Conservation (phyloP, 2,113 vertebrate genomes). For the Condylura cristata region DNA sequence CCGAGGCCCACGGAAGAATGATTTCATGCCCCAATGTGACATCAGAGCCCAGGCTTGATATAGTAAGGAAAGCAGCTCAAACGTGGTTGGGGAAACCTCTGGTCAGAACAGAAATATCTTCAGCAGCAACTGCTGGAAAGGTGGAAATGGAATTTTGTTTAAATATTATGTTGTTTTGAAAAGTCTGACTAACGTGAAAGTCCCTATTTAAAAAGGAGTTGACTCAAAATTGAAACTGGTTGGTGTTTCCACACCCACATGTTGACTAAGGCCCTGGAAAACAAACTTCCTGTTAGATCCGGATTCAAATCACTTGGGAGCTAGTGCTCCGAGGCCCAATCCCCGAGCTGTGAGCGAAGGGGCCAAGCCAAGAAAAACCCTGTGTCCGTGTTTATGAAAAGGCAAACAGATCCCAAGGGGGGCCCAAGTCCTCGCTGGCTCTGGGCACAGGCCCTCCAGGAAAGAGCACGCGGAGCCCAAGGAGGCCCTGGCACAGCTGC, state of each 20-base stretch:
- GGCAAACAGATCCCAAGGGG: conserved; percentile 53
- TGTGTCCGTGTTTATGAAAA: conserved; percentile 68
- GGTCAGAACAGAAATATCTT: conserved; percentile 72
- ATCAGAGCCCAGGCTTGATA: background rate
- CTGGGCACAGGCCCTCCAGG: conserved; percentile 52
- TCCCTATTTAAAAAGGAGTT: conserved; percentile 81
- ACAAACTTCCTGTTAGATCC: conserved; percentile 83
- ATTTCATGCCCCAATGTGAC: background rate
- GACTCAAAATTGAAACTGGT: conserved; percentile 69
- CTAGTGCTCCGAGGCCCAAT: background rate
- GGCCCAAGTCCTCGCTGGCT: conserved; percentile 29
- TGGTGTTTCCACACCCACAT: conserved; percentile 78
- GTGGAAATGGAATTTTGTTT: conserved; percentile 77
- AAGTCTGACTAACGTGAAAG: conserved; percentile 83
- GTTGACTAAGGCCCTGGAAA: conserved; percentile 78
- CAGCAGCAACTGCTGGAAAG: conserved; percentile 41
- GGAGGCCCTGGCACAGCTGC: background rate
- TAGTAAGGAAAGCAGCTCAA: background rate
- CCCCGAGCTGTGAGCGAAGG: conserved; percentile 38
- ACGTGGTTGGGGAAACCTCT: conserved; percentile 48
- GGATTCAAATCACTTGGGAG: conserved; percentile 79
- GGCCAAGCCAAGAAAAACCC: conserved; percentile 51
- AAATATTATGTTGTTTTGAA: conserved; percentile 79
- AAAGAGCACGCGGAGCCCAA: background rate
- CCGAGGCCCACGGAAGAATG: background rate